Evolutionary conservation across 2,797 vertebrate genomes (phyloP), one percentile per base, ranked within the genome.

Genomic region (Microctenopoma stevenorrisi): DNA sequence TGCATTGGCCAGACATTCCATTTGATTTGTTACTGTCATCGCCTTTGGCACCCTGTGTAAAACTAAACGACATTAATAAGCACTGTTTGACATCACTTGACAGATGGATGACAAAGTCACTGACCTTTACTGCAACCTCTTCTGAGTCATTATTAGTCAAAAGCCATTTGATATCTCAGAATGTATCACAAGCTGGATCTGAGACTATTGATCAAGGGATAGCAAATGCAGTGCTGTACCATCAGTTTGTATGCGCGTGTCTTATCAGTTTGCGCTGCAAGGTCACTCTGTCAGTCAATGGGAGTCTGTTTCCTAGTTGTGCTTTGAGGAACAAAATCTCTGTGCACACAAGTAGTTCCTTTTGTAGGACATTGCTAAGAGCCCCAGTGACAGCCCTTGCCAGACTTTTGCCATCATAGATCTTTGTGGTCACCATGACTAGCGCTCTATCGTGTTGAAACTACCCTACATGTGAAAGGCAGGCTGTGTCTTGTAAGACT

Each of bases 21-120:
- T 68, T 85, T 89, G 83, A 90, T 91, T 89, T 89, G 76, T 83
- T 68, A 72, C 80, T 89, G 74, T 92, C 83, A 80, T 79, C 84
- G 30, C 84, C 78, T 78, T 43, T 22, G 57, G 72, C 56, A 42
- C 48, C 40, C 52, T 25, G 16, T 42, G 58, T 68, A 22, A 46
- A 61, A 56, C 84, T 72, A 60, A 66, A 63, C 49, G 62, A 74
- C 78, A 81, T 70, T 18, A 79, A 77, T 82, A 78, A 83, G 72
- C 53, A 49, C 18, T 38, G 58, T 59, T 76, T 57, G 75, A 76
- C 70, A 70, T 46, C 9, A 3, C 73, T 61, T 75, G 81, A 78
- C 74, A 14, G 18, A 18, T 18, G 18, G 18, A 18, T 14, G 56
- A 74, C 63, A 30, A 82, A 76, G 60, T 56, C 8, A 8, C 58